Evolutionary conservation across 2,113 vertebrate genomes (phyloP).

Genomic region (Argyrosomus japonicus): DNA sequence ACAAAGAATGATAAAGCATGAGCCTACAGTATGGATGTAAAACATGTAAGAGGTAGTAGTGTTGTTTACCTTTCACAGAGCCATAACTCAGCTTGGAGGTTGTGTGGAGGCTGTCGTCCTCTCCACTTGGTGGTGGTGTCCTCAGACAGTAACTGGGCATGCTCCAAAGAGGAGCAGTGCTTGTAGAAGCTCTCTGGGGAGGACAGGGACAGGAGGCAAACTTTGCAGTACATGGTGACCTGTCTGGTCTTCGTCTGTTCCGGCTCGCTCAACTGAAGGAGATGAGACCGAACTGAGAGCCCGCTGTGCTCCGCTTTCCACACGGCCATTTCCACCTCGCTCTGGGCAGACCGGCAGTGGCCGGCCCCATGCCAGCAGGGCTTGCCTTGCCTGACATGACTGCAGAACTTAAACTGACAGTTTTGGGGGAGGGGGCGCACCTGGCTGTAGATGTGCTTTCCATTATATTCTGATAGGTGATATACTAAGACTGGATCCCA

Average conservation of each 20-base stretch:
- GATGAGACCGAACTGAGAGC: constrained; percentile 57
- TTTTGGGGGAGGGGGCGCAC: constrained; percentile 76
- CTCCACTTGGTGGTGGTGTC: constrained; percentile 81
- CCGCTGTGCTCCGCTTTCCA: constrained; percentile 84
- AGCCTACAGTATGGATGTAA: not conserved
- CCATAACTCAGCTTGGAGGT: constrained; percentile 39
- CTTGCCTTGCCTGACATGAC: constrained; percentile 69
- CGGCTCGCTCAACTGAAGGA: constrained; percentile 46
- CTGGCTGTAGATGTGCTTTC: constrained; percentile 79
- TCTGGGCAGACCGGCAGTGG: constrained; percentile 87
- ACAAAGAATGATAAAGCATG: not conserved
- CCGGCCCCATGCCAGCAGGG: constrained; percentile 76
- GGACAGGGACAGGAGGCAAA: constrained; percentile 84
- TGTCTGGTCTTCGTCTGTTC: not conserved
- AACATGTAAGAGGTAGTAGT: not conserved
- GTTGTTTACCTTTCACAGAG: constrained; percentile 69
- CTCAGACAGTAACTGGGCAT: constrained; percentile 80
- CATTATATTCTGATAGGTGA: constrained; percentile 59
- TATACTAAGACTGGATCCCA: constrained; percentile 83
- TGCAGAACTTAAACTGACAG: constrained; percentile 80
- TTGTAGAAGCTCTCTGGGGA: constrained; percentile 88
- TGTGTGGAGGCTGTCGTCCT: constrained; percentile 79
- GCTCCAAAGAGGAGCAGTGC: constrained; percentile 88
- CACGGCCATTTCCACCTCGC: constrained; percentile 88
- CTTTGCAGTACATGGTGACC: constrained; percentile 83